Conservation (phyloP, 1,140 invertebrate genomes). For the Zaprionus vittiger region DNA sequence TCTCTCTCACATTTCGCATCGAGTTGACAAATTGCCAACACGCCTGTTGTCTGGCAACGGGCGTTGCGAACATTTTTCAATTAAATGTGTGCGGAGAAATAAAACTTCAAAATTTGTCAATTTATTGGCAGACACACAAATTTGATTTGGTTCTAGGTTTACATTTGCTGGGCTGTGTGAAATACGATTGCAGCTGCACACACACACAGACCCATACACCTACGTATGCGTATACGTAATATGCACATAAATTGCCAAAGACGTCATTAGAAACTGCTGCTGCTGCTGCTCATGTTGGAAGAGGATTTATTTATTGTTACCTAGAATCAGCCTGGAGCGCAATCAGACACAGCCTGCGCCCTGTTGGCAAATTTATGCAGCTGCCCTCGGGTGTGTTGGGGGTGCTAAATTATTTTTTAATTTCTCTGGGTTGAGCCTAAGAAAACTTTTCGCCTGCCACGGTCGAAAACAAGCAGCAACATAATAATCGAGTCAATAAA, state of each 20-base stretch:
- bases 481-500: constrained; percentile 83
- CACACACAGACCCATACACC: neutral
- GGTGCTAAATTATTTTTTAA: constrained; percentile 80
- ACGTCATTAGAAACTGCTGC: constrained; percentile 48
- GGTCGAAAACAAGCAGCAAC: constrained; percentile 73
- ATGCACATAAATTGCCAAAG: constrained; percentile 37
- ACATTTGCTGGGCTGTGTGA: constrained; percentile 35
- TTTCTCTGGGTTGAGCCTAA: constrained; percentile 57
- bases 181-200: constrained; percentile 43
- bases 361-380: constrained; percentile 64
- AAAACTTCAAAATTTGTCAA: constrained; percentile 49
- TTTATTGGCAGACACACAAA: constrained; percentile 51
- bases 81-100: constrained; percentile 54
- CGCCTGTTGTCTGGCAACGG: constrained; percentile 46
- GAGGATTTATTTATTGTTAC: constrained; percentile 31
- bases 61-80: constrained; percentile 64
- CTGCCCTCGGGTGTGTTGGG: constrained; percentile 51
- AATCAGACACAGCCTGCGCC: constrained; percentile 69
- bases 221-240: constrained; percentile 3
- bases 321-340: constrained; percentile 32
- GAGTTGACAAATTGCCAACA: constrained; percentile 42
- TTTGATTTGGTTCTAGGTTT: constrained; percentile 21
- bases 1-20: constrained; percentile 40
- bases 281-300: neutral
- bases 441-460: constrained; percentile 61